Conservation (phyloP, 1,140 invertebrate genomes). For the Camponotus pennsylvanicus region DNA sequence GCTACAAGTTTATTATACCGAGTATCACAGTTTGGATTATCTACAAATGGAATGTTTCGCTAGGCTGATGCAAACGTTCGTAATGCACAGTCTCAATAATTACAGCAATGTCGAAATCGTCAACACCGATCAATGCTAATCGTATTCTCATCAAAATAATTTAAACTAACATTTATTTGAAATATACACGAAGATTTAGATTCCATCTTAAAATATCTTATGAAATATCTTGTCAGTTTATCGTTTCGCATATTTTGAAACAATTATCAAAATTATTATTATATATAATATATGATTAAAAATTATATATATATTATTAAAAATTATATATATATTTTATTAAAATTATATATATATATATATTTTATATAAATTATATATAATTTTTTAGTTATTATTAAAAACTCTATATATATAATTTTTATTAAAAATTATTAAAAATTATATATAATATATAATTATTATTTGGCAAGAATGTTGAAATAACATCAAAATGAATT, state of each 20-base stretch:
- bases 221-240: background rate
- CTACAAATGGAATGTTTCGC: constrained; percentile 26
- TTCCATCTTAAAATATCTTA: background rate
- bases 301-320: too few relatives aligned
- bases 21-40: background rate
- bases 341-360: too few relatives aligned
- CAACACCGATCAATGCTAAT: background rate
- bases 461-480: background rate
- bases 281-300: too few relatives aligned
- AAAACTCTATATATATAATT: too few relatives aligned
- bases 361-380: too few relatives aligned
- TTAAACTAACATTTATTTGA: background rate
- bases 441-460: too few relatives aligned
- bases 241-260: background rate
- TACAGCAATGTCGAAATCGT: background rate
- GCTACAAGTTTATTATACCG: constrained; percentile 39
- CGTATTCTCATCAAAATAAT: background rate
- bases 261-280: too few relatives aligned
- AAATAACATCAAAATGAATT: background rate
- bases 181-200: background rate
- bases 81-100: background rate
- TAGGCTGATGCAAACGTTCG: background rate
- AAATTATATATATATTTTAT: too few relatives aligned
- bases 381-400: too few relatives aligned
- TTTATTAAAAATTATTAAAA: too few relatives aligned